Evolutionary conservation across 2,888 invertebrate species (phyloP), one percentile per base, ranked within the genome.

Genomic region (Eugnorisma glareosa): DNA sequence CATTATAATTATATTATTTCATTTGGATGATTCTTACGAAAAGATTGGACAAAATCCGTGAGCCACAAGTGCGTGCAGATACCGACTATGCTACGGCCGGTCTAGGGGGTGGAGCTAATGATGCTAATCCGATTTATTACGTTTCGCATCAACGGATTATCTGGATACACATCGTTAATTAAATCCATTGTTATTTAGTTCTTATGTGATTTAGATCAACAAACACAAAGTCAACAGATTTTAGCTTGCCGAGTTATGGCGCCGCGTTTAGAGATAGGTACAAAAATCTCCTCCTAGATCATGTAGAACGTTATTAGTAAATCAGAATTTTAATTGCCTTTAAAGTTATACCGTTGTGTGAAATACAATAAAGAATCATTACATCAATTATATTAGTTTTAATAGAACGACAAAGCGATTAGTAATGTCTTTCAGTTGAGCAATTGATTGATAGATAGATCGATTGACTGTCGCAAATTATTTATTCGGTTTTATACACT

Each of bases 91-190:
- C 45, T 51, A 63, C 28, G 35, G 24, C 24, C 8, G n/a, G 24
- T 70, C 37, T n/a, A 43, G 45, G 15, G 37, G 48, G 43, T 37
- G 70, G 54, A 45, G 13, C 21, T 79, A 72, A 79, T 79, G 37
- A 63, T 45, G 13, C 15, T 64, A 72, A 77, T 79, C 72, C 31
- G 2, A 72, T 78, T 78, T 79, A 48, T 64, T 54, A 79, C 31
- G 80, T 64, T 57, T n/a, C 80, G 80, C 77, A 40, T 72, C 63
- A 78, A 40, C 21, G 63, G 80, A 64, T 57, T 40, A 80, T 40
- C 54, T 45, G 15, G 79, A 78, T 64, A 54, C n/a, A 31, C 54
- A 72, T 54, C 54, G 80, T 72, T 71, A 79, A 79, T 72, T 72
- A 31, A 63, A 37, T 64, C 72, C 63, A 79, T 72, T 78, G 77